These are phyloP conservation scores for Pseudorhiza aurosa DNA, from an alignment of 30 jellyfish, hydroid and myxozoan genomes.

Conservation along the genomic window DNA sequence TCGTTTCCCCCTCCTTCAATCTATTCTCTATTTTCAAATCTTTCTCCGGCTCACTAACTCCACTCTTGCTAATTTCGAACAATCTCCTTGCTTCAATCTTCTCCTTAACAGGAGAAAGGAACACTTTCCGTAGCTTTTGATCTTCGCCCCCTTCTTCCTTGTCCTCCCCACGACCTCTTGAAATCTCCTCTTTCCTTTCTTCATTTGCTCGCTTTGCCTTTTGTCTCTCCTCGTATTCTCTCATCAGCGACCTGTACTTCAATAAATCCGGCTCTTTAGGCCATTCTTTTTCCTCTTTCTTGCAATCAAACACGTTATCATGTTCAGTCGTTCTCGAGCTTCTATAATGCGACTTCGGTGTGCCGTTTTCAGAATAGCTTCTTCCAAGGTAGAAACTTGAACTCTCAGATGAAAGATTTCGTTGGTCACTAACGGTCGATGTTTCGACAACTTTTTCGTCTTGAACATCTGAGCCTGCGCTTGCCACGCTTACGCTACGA, in stretches of 20 bases:
- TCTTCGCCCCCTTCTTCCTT: conserved; percentile 12
- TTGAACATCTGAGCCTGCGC: conserved; percentile 23
- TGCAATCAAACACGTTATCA: neutral
- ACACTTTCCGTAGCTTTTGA: conserved; percentile 18
- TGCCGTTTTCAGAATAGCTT: neutral
- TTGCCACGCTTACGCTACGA: conserved; percentile 33
- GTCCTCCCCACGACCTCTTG: neutral
- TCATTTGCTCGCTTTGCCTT: neutral
- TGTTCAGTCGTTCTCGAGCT: neutral
- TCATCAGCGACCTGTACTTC: conserved; percentile 3
- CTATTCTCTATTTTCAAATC: neutral
- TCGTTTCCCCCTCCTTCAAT: neutral
- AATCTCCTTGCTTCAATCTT: neutral
- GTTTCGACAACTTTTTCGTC: neutral
- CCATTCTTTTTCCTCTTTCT: neutral
- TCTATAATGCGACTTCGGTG: neutral
- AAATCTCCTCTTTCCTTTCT: neutral
- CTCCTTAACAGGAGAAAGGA: conserved; percentile 47
- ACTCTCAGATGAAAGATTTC: conserved; percentile 3
- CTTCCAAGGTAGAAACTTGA: neutral
- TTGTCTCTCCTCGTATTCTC: conserved; percentile 8
- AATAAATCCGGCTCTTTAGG: conserved; percentile 25
- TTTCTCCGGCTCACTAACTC: neutral
- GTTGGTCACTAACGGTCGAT: neutral
- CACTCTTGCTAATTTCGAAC: neutral